phyloP scores from a whole-genome alignment of 2,113 vertebrate species.

The Egretta garzetta region DNA sequence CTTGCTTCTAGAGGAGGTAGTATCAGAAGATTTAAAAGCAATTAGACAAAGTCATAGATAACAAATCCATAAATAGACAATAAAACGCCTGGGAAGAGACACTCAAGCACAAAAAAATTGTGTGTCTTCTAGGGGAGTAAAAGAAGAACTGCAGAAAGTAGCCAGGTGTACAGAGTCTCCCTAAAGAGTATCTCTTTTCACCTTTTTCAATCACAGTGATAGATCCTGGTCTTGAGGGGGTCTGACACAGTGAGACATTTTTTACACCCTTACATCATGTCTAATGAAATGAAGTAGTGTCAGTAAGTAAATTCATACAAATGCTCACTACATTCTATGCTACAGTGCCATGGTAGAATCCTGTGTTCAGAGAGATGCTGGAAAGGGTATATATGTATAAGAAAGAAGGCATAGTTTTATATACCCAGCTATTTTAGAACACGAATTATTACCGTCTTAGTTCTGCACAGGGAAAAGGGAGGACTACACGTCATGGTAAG shows the following conservation, averaged over 20 bases:
- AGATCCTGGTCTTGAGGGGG: background rate
- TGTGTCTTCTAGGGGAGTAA: background rate
- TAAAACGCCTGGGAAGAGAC: background rate
- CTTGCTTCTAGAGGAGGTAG: background rate
- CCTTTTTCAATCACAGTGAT: background rate
- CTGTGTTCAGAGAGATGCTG: background rate
- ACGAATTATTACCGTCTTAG: background rate
- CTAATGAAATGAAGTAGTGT: background rate
- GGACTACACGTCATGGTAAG: background rate
- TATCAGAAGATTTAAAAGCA: background rate
- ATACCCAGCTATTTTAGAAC: background rate
- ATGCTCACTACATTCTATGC: rapidly evolving
- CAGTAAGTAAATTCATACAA: background rate
- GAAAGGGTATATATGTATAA: background rate
- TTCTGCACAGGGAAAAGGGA: background rate
- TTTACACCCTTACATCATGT: background rate
- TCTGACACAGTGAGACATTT: background rate
- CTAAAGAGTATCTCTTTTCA: background rate
- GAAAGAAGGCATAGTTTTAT: background rate
- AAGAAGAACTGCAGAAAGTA: background rate
- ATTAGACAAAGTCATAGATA: background rate
- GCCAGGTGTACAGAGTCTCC: background rate
- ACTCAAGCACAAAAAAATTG: background rate
- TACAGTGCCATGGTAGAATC: background rate
- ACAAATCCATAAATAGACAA: background rate